Evolutionary conservation across 2,797 vertebrate genomes (phyloP).

Genomic region (Peromyscus aztecus): DNA sequence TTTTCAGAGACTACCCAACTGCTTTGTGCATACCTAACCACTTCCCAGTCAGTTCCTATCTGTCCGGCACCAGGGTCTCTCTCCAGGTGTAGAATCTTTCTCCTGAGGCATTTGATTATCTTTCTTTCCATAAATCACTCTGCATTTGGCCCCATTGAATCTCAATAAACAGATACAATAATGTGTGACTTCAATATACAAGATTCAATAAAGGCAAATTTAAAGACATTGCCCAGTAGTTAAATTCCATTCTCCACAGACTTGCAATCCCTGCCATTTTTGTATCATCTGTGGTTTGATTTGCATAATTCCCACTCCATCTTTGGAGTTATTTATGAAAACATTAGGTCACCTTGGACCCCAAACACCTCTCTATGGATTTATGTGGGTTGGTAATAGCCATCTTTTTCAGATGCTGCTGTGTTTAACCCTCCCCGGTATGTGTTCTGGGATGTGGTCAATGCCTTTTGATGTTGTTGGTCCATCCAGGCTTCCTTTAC

Average conservation of each 20-base stretch:
- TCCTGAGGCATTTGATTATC: conserved; percentile 55
- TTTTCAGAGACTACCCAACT: background rate
- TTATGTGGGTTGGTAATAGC: conserved; percentile 14
- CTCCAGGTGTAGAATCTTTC: conserved; percentile 41
- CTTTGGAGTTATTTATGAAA: conserved; percentile 76
- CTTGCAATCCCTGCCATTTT: conserved; percentile 60
- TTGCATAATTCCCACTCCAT: conserved; percentile 74
- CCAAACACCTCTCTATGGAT: conserved; percentile 34
- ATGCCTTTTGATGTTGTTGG: conserved; percentile 14
- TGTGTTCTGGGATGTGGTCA: conserved; percentile 29
- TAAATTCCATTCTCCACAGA: conserved; percentile 71
- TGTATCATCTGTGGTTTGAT: conserved; percentile 70
- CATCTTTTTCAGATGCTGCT: conserved; percentile 55
- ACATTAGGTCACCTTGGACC: conserved; percentile 63
- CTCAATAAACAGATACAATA: conserved; percentile 76
- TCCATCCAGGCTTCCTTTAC: conserved; percentile 11
- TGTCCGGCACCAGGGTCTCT: background rate
- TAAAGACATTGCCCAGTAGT: conserved; percentile 79
- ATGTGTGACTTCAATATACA: conserved; percentile 78
- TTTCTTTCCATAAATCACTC: conserved; percentile 59
- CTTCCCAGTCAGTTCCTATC: background rate
- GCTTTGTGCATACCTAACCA: rapidly evolving
- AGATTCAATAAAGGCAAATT: conserved; percentile 79
- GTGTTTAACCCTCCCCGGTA: conserved; percentile 55
- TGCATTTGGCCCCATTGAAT: conserved; percentile 63